Conservation (phyloP, 2,113 vertebrate genomes). For the Brienomyrus brachyistius region DNA sequence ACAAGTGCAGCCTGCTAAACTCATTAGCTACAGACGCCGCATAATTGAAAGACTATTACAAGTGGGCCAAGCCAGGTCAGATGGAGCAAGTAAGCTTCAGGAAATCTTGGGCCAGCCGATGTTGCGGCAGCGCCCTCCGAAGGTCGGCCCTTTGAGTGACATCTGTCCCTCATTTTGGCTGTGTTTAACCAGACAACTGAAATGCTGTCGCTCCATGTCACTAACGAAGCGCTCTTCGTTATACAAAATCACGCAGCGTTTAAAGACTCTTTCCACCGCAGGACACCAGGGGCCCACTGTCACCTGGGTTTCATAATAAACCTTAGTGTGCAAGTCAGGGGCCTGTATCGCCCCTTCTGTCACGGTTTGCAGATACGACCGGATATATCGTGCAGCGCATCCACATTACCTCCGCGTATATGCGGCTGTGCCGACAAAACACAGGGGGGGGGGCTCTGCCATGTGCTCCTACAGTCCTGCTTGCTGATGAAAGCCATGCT, state of each 20-base stretch:
- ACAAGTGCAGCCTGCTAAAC: neutral
- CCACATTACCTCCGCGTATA: neutral
- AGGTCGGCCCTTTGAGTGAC: neutral
- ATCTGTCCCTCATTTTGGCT: neutral
- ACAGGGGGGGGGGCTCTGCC: neutral
- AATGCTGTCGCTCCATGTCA: neutral
- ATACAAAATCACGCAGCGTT: neutral
- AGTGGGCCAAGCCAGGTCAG: neutral
- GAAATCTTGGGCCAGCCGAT: neutral
- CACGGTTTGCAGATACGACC: neutral
- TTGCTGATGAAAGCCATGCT: constrained; percentile 57
- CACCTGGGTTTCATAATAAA: neutral
- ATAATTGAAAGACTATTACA: neutral
- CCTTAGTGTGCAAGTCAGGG: neutral
- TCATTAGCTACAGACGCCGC: neutral
- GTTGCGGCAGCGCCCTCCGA: neutral
- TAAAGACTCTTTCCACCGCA: neutral
- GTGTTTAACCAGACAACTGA: neutral
- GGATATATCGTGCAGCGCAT: neutral
- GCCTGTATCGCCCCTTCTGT: no score
- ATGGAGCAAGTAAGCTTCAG: neutral
- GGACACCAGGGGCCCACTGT: neutral
- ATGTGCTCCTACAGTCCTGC: constrained; percentile 61
- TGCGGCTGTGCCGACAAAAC: neutral
- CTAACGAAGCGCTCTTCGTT: neutral